Percentiles rank a stretch among this genome's conserved stretches.
phyloP scores from a whole-genome alignment of 2,797 vertebrate genomes.

The Phataginus tetradactyla region DNA sequence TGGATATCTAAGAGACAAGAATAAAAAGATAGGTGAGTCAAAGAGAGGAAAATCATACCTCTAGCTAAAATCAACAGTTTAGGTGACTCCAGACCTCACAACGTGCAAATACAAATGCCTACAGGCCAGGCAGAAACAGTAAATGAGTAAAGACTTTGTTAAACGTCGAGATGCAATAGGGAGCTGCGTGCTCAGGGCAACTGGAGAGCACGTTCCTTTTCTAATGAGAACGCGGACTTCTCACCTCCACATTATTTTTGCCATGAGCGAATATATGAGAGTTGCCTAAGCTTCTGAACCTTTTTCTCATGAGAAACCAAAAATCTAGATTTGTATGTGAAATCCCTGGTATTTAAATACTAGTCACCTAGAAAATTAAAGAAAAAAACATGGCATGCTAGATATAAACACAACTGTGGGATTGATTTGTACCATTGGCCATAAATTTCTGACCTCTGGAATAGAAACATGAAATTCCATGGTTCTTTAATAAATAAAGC shows the following conservation, averaged over 20 bases:
- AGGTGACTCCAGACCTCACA: background rate
- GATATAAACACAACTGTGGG: background rate
- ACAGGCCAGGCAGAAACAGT: background rate
- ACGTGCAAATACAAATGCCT: background rate
- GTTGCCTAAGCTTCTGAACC: background rate
- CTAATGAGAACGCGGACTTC: background rate
- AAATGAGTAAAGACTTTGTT: background rate
- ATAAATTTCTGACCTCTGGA: background rate
- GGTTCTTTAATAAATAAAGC: background rate
- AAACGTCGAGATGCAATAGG: background rate
- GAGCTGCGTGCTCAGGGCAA: background rate
- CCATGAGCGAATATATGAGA: background rate
- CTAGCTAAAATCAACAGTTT: background rate
- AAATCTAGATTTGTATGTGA: background rate
- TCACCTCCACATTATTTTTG: background rate
- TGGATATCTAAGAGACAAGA: background rate
- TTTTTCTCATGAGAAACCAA: background rate
- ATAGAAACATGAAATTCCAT: background rate
- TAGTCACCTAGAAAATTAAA: background rate
- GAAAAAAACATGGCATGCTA: background rate
- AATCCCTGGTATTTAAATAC: background rate
- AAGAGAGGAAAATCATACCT: background rate
- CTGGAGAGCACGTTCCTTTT: background rate
- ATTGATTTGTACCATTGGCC: background rate
- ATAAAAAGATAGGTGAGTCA: background rate